Base-by-base conservation (phyloP, 2,888 invertebrate species). In the Cerastis leucographa region DNA sequence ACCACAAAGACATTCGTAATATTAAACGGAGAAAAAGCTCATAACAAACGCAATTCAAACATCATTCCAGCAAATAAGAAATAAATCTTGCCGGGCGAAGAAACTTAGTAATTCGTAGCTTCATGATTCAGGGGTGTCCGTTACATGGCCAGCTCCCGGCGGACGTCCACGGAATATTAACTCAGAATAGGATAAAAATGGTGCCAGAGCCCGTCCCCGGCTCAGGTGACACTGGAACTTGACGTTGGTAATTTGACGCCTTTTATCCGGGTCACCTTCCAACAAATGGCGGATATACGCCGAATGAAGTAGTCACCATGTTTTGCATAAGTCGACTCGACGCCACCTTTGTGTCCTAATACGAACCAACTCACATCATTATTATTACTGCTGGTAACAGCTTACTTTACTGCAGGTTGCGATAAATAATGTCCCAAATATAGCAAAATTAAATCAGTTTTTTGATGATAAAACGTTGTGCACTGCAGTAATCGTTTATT, bases 81-180 rank as follows among this genome's bases (percentile, higher is more conserved):
- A 87, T 89, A 88, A 88, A 88, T 86, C 85, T 85, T 85, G 85
- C 78, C 78, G 78, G 85, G 81, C 78, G 81, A 76, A 83, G 85
- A 86, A 89, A 88, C 89, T 92, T 89, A 90, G 92, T 91, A 91
- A 91, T 93, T 93, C 92, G 93, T 92, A 91, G 91, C 91, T 92
- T 89, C 90, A 89, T 89, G 91, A 91, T 89, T 90, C 89, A 90
- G 91, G 88, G 91, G 93, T 94, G 93, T 94, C 93, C 92, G 93
- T 93, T 93, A 93, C 94, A 92, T 90, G 91, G 90, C 90, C 89
- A 87, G 91, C 91, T 93, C 94, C 93, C 93, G 81, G 87, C 90
- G 93, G 93, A 95, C 95, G 93, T 91, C 92, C 91, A 91, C 93
- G 92, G 95, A 95, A 95, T 95, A 95, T 95, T 95, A 95, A 95